Percentiles rank a stretch among this genome's conserved stretches.
Conservation (phyloP, 2,888 invertebrate species). For the Sphaerophoria taeniata region DNA sequence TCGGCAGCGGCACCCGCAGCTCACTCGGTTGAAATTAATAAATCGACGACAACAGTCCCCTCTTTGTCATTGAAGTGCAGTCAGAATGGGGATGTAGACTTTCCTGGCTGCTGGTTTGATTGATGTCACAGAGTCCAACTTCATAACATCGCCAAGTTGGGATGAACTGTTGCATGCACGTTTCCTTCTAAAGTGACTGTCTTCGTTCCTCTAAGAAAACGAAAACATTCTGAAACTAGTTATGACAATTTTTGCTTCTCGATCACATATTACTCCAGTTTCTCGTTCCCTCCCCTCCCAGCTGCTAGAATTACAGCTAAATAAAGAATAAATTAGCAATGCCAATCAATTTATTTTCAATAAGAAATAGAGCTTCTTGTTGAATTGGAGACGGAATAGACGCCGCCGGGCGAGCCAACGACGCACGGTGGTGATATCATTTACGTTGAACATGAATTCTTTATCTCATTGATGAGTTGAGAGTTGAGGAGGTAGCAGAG, state of each 20-base stretch:
- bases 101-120: conserved; percentile 43
- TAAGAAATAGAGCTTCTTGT: conserved; percentile 45
- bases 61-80: conserved; percentile 5
- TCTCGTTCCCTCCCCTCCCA: neutral
- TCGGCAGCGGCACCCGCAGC: neutral
- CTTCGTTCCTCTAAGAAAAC: neutral
- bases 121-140: conserved; percentile 63
- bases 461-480: conserved; percentile 15
- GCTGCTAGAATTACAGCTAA: conserved; percentile 17
- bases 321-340: neutral
- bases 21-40: conserved; percentile 33
- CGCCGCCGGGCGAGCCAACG: neutral
- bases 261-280: conserved; percentile 19
- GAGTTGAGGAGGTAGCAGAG: neutral
- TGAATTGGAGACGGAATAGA: neutral
- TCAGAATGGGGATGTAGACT: neutral
- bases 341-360: conserved; percentile 39
- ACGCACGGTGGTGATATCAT: conserved; percentile 55
- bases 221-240: conserved; percentile 51
- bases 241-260: conserved; percentile 20
- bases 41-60: conserved; percentile 6
- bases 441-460: conserved; percentile 27
- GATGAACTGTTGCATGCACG: conserved; percentile 58
- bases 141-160: conserved; percentile 21
- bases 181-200: neutral